These are phyloP conservation scores for Craterocephalus amniculus DNA, from an alignment of 2,797 vertebrate species.

Conservation along the genomic window DNA sequence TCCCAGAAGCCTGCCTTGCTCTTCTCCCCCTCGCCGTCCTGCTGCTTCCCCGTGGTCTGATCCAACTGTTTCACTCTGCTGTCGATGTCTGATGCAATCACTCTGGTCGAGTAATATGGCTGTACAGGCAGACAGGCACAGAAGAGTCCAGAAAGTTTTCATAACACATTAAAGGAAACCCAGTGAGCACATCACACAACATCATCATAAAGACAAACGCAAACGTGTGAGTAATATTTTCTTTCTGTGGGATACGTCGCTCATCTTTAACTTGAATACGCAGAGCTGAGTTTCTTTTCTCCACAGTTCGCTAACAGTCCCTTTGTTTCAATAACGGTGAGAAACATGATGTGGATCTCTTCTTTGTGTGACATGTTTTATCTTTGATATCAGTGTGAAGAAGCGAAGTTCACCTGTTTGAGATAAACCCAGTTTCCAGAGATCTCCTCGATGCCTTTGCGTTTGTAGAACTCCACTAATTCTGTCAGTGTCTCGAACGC, in stretches of 20 bases:
- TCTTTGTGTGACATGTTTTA: background rate
- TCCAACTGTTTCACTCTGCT: constrained; percentile 91
- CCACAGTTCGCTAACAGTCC: background rate
- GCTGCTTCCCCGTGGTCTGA: constrained; percentile 78
- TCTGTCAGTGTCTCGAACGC: constrained; percentile 90
- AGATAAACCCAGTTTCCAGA: constrained; percentile 90
- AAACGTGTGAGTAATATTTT: constrained; percentile 47
- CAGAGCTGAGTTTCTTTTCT: background rate
- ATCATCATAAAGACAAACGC: background rate
- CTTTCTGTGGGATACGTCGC: constrained; percentile 30
- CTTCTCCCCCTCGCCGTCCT: constrained; percentile 73
- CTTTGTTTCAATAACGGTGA: background rate
- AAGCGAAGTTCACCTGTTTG: constrained; percentile 85
- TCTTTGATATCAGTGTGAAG: background rate
- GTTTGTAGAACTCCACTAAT: constrained; percentile 92
- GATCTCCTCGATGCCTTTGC: constrained; percentile 90
- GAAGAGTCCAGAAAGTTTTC: constrained; percentile 4
- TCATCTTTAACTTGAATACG: background rate
- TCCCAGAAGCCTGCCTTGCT: constrained; percentile 98
- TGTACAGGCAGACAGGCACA: constrained; percentile 52
- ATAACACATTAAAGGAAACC: constrained; percentile 23
- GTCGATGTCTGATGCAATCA: constrained; percentile 94
- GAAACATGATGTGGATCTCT: background rate
- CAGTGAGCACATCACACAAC: constrained; percentile 2
- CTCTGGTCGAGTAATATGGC: constrained; percentile 93